Evolutionary conservation across 2,797 vertebrate species (phyloP).

Genomic region (Ataeniobius toweri): DNA sequence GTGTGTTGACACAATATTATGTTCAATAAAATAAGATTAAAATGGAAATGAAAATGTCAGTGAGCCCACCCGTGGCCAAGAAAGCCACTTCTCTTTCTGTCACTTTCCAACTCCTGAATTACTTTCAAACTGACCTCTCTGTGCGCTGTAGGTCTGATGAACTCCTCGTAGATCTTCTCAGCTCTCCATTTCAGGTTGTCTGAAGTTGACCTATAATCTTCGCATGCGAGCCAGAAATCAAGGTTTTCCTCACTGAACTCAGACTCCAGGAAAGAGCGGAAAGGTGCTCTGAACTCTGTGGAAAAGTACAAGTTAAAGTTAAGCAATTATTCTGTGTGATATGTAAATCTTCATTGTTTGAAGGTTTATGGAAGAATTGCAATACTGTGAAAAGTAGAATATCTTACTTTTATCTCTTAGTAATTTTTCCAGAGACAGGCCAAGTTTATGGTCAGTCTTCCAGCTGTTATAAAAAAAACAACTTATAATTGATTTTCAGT

Average conservation of each 20-base stretch:
- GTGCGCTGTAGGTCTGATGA: slow-evolving; percentile 82
- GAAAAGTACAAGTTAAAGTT: background rate
- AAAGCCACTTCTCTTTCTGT: background rate
- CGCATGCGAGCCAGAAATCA: slow-evolving; percentile 91
- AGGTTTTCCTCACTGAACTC: slow-evolving; percentile 94
- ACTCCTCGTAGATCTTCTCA: slow-evolving; percentile 85
- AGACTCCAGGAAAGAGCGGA: slow-evolving; percentile 84
- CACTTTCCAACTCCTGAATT: background rate
- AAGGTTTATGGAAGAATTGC: background rate
- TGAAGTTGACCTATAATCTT: slow-evolving; percentile 83
- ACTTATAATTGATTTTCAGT: background rate
- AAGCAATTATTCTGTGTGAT: background rate
- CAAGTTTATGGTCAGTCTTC: slow-evolving; percentile 29
- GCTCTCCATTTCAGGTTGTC: slow-evolving; percentile 81
- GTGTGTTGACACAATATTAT: background rate
- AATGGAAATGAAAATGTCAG: background rate
- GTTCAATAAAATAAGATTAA: background rate
- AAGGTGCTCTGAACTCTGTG: slow-evolving; percentile 84
- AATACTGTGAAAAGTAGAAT: background rate
- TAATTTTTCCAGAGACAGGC: slow-evolving; percentile 57
- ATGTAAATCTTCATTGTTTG: background rate
- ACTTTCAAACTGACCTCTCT: slow-evolving; percentile 82
- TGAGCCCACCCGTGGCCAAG: background rate
- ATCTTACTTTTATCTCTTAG: slow-evolving; percentile 72
- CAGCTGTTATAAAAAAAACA: slow-evolving; percentile 28